phyloP scores from a whole-genome alignment of 2,113 vertebrate genomes.

The Eretmochelys imbricata region DNA sequence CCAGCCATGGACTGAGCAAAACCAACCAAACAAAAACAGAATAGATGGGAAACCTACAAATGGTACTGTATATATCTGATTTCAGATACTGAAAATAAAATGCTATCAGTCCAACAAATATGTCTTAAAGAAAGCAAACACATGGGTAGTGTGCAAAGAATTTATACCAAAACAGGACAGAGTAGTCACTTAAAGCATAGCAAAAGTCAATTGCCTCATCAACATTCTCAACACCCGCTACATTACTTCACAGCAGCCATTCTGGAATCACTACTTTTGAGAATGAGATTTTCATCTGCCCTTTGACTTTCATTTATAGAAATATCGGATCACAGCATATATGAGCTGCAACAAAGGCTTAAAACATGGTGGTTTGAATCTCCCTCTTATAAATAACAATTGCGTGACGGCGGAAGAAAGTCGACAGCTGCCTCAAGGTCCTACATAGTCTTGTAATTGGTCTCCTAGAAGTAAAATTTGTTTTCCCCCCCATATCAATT shows the following conservation, averaged over 20 bases:
- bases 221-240: neutral
- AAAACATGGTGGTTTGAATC: neutral
- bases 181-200: neutral
- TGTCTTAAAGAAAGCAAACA: neutral
- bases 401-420: neutral
- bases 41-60: neutral
- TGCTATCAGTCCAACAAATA: neutral
- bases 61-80: neutral
- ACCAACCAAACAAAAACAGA: neutral
- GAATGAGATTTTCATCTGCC: neutral
- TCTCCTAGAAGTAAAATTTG: neutral
- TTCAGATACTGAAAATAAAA: neutral
- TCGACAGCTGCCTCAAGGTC: neutral
- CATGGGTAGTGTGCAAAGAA: neutral
- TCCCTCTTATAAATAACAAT: neutral
- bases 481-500: neutral
- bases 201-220: neutral
- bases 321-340: neutral
- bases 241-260: neutral
- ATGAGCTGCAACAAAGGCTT: neutral
- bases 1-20: neutral
- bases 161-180: neutral
- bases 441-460: neutral
- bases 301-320: neutral
- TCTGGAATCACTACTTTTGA: neutral